These are phyloP conservation scores for Colius striatus DNA, from an alignment of 2,113 vertebrate species.

Conservation along the genomic window DNA sequence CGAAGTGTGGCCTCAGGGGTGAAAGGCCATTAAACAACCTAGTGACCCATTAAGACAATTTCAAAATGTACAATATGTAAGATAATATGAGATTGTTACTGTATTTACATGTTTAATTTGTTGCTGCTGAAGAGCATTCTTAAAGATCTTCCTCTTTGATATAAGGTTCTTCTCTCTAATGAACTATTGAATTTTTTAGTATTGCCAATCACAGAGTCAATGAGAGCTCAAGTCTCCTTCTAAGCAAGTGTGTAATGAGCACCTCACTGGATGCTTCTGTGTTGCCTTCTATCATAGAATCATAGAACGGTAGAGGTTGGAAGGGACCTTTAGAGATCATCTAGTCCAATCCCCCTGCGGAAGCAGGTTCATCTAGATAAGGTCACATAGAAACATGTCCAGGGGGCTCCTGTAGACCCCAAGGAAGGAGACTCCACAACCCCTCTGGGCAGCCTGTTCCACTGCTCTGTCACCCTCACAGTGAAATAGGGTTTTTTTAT, in stretches of 20 bases:
- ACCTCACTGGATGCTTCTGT: background rate
- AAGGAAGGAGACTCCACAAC: too few species aligned
- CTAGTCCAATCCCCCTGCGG: too few species aligned
- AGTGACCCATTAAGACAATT: constrained; percentile 66
- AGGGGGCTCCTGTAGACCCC: too few species aligned
- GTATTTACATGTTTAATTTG: constrained; percentile 65
- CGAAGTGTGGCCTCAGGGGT: constrained; percentile 49
- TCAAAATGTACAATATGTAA: constrained; percentile 55
- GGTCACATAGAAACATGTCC: too few species aligned
- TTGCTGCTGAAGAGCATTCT: constrained; percentile 27
- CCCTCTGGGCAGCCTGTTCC: too few species aligned
- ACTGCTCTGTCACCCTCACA: too few species aligned
- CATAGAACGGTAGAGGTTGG: too few species aligned
- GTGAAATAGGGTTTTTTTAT: too few species aligned
- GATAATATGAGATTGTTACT: constrained; percentile 39
- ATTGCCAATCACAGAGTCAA: background rate
- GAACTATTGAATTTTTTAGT: background rate
- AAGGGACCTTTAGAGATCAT: too few species aligned
- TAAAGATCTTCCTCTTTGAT: constrained; percentile 36
- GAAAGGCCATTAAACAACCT: constrained; percentile 66
- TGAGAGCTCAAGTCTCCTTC: background rate
- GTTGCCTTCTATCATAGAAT: background rate
- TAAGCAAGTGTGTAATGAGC: background rate
- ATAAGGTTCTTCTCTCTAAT: background rate
- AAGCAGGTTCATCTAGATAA: too few species aligned